Conservation (phyloP, 1,140 invertebrate genomes). For the Pantala flavescens region DNA sequence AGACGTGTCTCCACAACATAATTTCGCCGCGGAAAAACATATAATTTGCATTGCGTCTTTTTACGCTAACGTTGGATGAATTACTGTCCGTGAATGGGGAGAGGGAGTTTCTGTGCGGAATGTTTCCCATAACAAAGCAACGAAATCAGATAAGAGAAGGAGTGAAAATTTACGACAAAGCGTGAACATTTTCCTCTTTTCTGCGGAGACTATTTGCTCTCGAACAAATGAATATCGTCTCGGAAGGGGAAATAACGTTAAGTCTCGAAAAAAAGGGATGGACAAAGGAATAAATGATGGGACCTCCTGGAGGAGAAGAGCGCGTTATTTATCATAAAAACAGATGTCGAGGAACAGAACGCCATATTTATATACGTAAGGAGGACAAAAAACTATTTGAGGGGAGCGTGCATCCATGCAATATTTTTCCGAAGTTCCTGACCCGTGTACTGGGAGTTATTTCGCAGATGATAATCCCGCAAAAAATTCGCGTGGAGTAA, state of each 20-base stretch:
- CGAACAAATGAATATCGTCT: background rate
- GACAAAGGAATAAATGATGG: background rate
- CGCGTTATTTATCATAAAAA: background rate
- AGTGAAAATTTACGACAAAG: background rate
- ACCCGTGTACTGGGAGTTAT: no score
- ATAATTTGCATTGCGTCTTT: no score
- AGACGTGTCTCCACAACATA: no score
- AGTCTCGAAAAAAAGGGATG: background rate
- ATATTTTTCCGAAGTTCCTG: background rate
- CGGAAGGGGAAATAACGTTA: background rate
- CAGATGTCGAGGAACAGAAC: background rate
- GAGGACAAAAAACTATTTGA: background rate
- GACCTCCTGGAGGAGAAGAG: background rate
- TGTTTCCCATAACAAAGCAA: background rate
- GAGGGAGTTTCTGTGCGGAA: background rate
- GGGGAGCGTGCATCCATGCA: background rate
- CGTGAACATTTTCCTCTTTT: background rate
- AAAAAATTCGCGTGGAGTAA: no score
- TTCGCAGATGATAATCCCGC: no score
- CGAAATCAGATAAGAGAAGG: background rate
- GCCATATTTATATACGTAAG: background rate
- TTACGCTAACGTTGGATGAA: no score
- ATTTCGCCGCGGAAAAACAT: no score
- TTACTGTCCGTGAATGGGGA: no score
- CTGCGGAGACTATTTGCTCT: constrained; percentile 5